Percentiles rank a stretch among this genome's conserved stretches.
Conservation (phyloP, 2,113 vertebrate genomes). For the Cricetomys ansorgei region DNA sequence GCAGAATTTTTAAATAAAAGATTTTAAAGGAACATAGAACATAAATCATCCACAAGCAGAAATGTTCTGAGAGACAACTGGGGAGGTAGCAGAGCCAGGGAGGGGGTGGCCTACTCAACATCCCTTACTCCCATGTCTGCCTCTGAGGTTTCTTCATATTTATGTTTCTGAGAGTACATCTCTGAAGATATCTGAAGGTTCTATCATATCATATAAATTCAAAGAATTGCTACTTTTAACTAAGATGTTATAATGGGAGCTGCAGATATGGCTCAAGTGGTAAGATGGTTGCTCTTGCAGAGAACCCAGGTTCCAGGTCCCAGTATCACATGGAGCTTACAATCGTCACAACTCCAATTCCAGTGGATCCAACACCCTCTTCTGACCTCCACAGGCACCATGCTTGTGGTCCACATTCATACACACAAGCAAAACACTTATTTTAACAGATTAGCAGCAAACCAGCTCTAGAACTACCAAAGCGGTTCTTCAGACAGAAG, state of each 20-base stretch:
- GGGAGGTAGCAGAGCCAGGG: neutral
- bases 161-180: neutral
- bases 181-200: neutral
- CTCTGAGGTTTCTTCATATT: neutral
- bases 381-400: neutral
- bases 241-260: neutral
- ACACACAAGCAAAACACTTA: neutral
- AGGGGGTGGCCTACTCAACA: neutral
- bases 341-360: neutral
- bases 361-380: neutral
- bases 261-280: neutral
- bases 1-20: neutral
- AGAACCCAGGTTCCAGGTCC: neutral
- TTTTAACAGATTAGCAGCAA: neutral
- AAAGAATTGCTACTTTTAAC: neutral
- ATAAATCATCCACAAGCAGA: neutral
- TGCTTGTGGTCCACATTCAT: neutral
- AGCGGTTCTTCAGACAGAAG: neutral
- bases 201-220: neutral
- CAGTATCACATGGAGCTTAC: neutral
- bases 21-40: neutral
- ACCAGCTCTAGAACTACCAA: neutral
- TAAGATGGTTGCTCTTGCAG: neutral
- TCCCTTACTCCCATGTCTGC: neutral
- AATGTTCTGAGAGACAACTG: neutral